A percentile compares a stretch with the other conserved stretches of the same genome.
Conservation (phyloP, 1,140 invertebrate genomes). For the Maniola jurtina region DNA sequence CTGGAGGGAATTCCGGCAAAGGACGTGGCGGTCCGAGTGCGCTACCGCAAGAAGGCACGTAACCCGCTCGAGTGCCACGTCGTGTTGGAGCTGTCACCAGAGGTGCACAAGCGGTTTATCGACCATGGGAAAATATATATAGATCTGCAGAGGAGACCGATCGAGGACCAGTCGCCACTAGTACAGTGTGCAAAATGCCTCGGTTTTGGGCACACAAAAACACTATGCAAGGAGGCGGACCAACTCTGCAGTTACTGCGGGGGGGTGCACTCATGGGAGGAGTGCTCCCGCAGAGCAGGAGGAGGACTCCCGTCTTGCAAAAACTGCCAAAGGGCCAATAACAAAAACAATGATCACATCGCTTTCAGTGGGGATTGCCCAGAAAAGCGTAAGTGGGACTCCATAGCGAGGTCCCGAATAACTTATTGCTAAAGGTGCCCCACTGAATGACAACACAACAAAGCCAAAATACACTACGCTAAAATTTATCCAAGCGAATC, state of each 20-base stretch:
- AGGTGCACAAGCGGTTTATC: too few species aligned
- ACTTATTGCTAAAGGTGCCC: constrained; percentile 13
- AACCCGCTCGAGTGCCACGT: too few species aligned
- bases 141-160: constrained; percentile 2
- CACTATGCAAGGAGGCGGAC: constrained; percentile 5
- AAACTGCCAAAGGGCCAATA: constrained; percentile 7
- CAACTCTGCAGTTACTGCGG: constrained; percentile 18
- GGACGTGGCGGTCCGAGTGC: neutral
- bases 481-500: constrained; percentile 29
- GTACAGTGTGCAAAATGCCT: constrained; percentile 28
- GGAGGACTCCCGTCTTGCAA: neutral
- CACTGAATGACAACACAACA: neutral
- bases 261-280: neutral
- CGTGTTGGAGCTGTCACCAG: too few species aligned
- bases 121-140: too few species aligned
- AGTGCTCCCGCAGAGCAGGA: neutral
- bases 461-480: neutral
- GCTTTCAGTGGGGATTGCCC: constrained; percentile 22
- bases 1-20: too few species aligned
- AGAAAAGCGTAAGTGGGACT: constrained; percentile 24
- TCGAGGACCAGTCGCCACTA: constrained; percentile 20
- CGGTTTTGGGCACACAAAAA: constrained; percentile 19
- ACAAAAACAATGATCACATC: neutral
- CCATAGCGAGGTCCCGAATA: constrained; percentile 18
- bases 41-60: too few species aligned